These are phyloP conservation scores for Chrysogorgia sp. DNA, from an alignment of 92 coral and sea anemone genomes.

Conservation along the genomic window DNA sequence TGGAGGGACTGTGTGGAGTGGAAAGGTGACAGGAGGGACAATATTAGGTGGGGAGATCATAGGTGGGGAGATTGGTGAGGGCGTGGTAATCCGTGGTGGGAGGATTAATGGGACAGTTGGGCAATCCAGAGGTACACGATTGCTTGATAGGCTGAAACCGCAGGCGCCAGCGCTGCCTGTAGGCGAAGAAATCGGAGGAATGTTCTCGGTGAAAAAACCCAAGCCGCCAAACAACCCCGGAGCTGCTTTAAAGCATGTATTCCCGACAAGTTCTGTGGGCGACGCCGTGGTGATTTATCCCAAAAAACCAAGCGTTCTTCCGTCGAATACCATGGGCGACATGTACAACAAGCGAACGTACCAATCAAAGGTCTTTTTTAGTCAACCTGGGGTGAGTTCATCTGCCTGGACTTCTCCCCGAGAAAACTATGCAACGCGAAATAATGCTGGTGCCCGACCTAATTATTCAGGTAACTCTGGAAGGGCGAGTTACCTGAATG, in stretches of 20 bases:
- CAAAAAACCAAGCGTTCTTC: background rate
- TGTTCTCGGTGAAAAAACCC: background rate
- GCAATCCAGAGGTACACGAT: constrained; percentile 27
- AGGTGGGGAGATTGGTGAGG: constrained; percentile 98
- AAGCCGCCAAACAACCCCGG: background rate
- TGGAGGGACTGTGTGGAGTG: constrained; percentile 91
- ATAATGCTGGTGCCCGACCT: background rate
- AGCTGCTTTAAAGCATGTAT: background rate
- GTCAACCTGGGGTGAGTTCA: constrained; percentile 2
- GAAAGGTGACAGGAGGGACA: constrained; percentile 92
- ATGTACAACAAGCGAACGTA: background rate
- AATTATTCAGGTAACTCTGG: background rate
- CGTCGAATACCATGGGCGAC: background rate
- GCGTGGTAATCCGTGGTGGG: constrained; percentile 84
- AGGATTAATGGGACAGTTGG: constrained; percentile 74
- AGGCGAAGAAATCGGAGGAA: constrained; percentile 6
- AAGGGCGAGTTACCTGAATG: background rate
- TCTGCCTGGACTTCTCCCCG: background rate
- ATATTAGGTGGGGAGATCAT: constrained; percentile 90
- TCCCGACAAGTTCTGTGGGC: background rate
- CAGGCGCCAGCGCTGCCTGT: background rate
- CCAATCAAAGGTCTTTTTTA: constrained; percentile 1
- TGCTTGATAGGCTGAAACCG: background rate
- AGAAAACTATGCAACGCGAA: background rate
- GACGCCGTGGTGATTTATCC: constrained; percentile 21